A percentile compares a stretch with the other conserved stretches of the same genome.
These are phyloP conservation scores for Beroe forskalii DNA, from an alignment of 37 sponge, comb jelly and placozoan species.

Conservation along the genomic window DNA sequence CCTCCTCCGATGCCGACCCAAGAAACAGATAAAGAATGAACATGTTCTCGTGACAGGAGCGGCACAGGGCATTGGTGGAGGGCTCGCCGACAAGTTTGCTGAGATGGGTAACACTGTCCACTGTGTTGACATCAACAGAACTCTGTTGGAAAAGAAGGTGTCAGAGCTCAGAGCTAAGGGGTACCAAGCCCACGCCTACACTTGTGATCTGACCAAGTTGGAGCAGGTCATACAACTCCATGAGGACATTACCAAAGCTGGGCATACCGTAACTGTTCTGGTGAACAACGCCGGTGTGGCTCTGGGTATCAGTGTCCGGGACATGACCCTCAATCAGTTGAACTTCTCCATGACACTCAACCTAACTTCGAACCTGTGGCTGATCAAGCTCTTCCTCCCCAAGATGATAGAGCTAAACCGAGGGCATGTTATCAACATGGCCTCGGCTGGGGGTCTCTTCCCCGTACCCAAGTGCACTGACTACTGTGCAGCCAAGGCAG, in stretches of 20 bases:
- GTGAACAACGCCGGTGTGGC: constrained; percentile 48
- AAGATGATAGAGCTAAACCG: neutral
- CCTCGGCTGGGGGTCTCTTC: constrained; percentile 22
- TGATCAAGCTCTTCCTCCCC: constrained; percentile 45
- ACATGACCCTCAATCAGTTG: neutral
- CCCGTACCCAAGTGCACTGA: neutral
- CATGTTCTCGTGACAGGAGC: constrained; percentile 56
- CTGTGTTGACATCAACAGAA: constrained; percentile 16
- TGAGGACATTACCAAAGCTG: neutral
- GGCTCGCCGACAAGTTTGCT: constrained; percentile 4
- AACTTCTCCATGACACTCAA: constrained; percentile 4
- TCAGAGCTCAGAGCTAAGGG: neutral
- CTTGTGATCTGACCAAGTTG: constrained; percentile 48
- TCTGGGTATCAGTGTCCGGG: neutral
- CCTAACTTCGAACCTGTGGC: constrained; percentile 11
- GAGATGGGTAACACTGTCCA: constrained; percentile 57
- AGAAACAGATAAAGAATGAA: neutral
- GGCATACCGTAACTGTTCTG: constrained; percentile 20
- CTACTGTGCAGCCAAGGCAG: constrained; percentile 50
- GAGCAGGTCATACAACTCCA: constrained; percentile 3
- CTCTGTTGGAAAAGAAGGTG: neutral
- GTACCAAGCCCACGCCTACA: constrained; percentile 15
- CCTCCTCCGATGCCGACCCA: constrained; percentile 46
- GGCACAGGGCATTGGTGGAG: constrained; percentile 46
- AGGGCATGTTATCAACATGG: constrained; percentile 36